These are phyloP conservation scores for Zaprionus africanus DNA, from an alignment of 1,140 invertebrate species.

Conservation along the genomic window DNA sequence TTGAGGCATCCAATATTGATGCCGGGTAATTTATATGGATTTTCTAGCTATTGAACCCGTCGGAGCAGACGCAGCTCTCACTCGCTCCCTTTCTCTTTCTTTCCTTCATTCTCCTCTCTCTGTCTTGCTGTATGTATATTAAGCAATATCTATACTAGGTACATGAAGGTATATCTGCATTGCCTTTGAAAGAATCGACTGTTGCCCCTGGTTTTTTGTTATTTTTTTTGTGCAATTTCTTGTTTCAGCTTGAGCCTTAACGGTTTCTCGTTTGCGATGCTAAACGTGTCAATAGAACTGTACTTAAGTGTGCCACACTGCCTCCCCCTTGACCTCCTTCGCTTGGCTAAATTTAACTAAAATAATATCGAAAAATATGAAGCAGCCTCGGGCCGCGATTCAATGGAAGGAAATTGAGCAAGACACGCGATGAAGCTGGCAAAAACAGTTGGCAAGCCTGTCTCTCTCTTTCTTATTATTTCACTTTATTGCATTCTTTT, in stretches of 20 bases:
- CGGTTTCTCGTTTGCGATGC: constrained; percentile 26
- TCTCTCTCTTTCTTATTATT: neutral
- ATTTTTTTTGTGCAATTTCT: neutral
- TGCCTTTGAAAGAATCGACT: too few species aligned
- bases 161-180: neutral
- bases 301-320: constrained; percentile 8
- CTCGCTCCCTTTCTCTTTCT: neutral
- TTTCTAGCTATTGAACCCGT: constrained; percentile 43
- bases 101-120: neutral
- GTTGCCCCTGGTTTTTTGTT: too few species aligned
- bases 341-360: neutral
- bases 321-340: neutral
- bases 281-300: constrained; percentile 47
- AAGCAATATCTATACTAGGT: neutral
- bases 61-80: neutral
- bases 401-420: constrained; percentile 7
- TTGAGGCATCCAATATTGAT: constrained; percentile 66
- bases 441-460: neutral
- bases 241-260: constrained; percentile 8
- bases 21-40: constrained; percentile 67
- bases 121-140: neutral
- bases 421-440: neutral
- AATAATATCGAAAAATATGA: constrained; percentile 10
- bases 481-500: constrained; percentile 17
- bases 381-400: constrained; percentile 18